Evolutionary conservation across 2,888 invertebrate genomes (phyloP), one percentile per base, ranked within the genome.

Genomic region (Agrochola lota): DNA sequence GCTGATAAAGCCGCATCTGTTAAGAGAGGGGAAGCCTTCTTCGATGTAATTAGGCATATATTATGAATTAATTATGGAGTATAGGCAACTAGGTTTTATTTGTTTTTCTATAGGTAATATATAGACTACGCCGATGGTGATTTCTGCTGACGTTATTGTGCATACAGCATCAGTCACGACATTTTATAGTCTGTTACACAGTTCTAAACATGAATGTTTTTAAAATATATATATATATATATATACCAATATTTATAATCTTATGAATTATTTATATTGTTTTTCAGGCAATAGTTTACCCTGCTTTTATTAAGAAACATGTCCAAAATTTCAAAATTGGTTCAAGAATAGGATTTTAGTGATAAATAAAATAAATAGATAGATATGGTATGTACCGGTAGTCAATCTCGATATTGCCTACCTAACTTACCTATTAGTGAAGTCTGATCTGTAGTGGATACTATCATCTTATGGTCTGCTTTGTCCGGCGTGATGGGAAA

Each of bases 271-370:
- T 91, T 92, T 92, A 93, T 91, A 92, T 92, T 91, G 92, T 93
- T 91, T 92, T 93, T 92, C 94, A 95, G 95, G 96, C 96, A 95
- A 93, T 91, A 90, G 84, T 92, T 93, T 95, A 96, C 96, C 96
- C 96, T 96, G 96, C 94, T 94, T 95, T 93, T 92, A 93, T 93
- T 93, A 93, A 93, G 94, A 94, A 94, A 93, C 89, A 90, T 92
- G 91, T 94, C 90, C 89, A 94, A 93, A 94, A 93, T 89, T 90
- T 91, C 80, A 92, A 94, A 94, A 94, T 95, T 95, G 95, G 94
- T 95, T 94, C 94, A 89, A 92, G 92, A 91, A 91, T 93, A 93
- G 91, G 91, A 90, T 89, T 90, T 90, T 88, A 84, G 86, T 78
- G 89, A 79, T 86, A 87, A 88, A 85, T 83, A 87, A 90, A 86